Conservation (phyloP, 2,797 vertebrate genomes). For the Crossoptilon crossoptilon region DNA sequence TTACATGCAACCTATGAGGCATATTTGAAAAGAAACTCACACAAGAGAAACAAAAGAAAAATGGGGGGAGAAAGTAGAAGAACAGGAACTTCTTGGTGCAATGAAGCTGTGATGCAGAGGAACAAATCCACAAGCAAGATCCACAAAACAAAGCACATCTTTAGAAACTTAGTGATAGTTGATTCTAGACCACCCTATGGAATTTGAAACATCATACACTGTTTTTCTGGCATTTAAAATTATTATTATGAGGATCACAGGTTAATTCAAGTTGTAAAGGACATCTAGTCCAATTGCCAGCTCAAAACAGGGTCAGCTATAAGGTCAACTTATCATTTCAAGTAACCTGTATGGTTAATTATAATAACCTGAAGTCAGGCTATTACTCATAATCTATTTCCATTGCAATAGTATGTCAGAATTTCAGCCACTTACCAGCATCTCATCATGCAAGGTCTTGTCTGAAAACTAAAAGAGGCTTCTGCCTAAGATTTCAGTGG, state of each 20-base stretch:
- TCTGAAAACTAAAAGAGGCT: background rate
- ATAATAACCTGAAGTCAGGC: background rate
- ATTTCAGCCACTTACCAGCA: background rate
- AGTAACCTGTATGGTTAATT: background rate
- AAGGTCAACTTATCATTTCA: background rate
- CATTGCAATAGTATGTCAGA: background rate
- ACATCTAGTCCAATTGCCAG: background rate
- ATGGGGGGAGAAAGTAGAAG: background rate
- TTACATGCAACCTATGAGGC: conserved; percentile 4
- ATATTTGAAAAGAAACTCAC: conserved; percentile 33
- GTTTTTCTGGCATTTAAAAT: background rate
- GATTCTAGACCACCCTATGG: background rate
- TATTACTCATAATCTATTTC: background rate
- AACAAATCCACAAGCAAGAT: background rate
- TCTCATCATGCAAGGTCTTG: background rate
- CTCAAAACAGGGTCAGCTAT: background rate
- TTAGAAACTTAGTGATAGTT: background rate
- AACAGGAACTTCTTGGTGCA: background rate
- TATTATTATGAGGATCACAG: background rate
- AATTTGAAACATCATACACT: background rate
- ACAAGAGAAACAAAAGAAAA: background rate
- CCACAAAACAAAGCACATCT: background rate
- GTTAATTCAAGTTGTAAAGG: background rate
- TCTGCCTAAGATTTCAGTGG: background rate
- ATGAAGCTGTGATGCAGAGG: background rate